phyloP scores from a whole-genome alignment of 1,140 invertebrate genomes.

The Drosophila sulfurigaster region DNA sequence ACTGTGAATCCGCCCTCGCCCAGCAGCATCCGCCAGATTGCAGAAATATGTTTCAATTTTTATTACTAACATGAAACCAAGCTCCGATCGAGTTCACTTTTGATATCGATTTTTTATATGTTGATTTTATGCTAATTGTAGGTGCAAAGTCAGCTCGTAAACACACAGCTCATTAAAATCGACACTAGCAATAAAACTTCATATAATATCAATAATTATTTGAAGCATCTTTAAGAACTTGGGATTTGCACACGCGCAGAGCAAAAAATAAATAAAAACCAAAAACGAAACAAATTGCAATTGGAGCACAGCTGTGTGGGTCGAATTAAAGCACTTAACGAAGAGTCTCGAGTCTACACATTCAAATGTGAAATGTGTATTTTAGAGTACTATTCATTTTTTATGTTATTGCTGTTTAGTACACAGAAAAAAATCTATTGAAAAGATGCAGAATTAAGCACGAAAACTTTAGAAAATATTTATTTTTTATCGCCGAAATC shows the following conservation, averaged over 20 bases:
- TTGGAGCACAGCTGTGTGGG: slow-evolving; percentile 21
- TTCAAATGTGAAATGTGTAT: no score
- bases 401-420: no score
- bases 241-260: slow-evolving; percentile 25
- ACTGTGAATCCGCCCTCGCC: neutral
- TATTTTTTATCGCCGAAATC: no score
- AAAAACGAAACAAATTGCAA: slow-evolving; percentile 16
- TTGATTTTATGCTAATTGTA: slow-evolving; percentile 52
- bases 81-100: neutral
- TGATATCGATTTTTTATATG: slow-evolving; percentile 23
- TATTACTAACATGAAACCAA: slow-evolving; percentile 7
- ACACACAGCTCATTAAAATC: slow-evolving; percentile 49
- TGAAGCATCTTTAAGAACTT: slow-evolving; percentile 22
- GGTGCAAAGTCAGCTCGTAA: slow-evolving; percentile 61
- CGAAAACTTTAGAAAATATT: no score
- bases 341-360: neutral
- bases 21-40: slow-evolving; percentile 18
- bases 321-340: neutral
- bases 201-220: slow-evolving; percentile 22
- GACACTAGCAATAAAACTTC: slow-evolving; percentile 28
- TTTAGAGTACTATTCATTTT: no score
- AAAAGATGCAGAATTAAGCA: no score
- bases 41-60: slow-evolving; percentile 22
- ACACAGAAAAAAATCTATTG: no score
- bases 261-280: neutral